Evolutionary conservation across 2,113 vertebrate species (phyloP).

Genomic region (Heloderma charlesbogerti): DNA sequence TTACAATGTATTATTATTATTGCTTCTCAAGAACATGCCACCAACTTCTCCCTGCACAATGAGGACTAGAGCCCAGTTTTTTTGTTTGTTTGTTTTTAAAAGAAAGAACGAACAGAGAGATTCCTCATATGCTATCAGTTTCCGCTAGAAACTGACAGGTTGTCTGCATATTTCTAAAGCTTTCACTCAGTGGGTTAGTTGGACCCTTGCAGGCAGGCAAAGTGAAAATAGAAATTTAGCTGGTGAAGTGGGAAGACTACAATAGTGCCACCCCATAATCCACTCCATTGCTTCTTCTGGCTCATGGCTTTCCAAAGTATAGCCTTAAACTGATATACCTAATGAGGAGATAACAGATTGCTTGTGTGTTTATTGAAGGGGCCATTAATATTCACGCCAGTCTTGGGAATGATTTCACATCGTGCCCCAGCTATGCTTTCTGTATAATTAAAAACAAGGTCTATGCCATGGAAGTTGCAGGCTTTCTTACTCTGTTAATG

Average conservation of each 20-base stretch:
- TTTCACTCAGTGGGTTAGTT: too few species aligned
- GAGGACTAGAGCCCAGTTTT: background rate
- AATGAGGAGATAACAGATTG: background rate
- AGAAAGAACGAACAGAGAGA: background rate
- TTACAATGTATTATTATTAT: background rate
- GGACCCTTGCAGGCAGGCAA: background rate
- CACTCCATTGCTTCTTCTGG: background rate
- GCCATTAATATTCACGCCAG: conserved; percentile 37
- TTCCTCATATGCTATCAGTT: background rate
- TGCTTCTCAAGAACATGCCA: background rate
- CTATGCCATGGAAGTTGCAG: background rate
- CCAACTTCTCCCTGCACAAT: background rate
- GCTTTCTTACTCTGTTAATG: fast-evolving
- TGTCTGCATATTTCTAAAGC: too few species aligned
- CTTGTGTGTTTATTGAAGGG: background rate
- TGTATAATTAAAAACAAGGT: conserved; percentile 44
- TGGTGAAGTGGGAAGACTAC: background rate
- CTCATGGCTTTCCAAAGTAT: background rate
- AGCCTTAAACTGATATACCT: background rate
- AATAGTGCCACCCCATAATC: background rate
- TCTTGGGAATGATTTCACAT: conserved; percentile 36
- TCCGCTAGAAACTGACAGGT: too few species aligned
- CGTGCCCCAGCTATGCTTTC: conserved; percentile 17
- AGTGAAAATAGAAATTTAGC: background rate
- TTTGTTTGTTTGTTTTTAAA: background rate